Base-by-base conservation (phyloP, 2,888 invertebrate species). In the Empis livida region DNA sequence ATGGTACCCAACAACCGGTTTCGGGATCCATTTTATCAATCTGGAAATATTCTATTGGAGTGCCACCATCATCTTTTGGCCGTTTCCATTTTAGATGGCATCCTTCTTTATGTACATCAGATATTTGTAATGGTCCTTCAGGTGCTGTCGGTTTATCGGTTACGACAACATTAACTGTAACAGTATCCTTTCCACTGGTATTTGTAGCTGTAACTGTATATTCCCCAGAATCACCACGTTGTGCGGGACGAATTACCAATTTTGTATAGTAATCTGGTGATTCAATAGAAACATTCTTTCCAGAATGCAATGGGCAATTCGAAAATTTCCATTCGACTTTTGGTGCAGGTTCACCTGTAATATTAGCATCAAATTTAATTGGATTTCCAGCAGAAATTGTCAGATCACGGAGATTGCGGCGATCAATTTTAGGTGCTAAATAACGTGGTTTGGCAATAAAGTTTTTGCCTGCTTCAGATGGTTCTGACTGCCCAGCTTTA, bases 71-170 rank as follows among this genome's bases (percentile, higher is more conserved):
- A 71, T 95, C 94, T 61, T 83, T 82, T 2, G 95, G 95, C 44
- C 92, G 76, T 69, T 94, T 93, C 96, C 96, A 96, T 64, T 92
- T 89, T 50, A 96, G 78, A 53, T 90, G 89, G 57, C 92, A 93
- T 4, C 93, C 92, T 58, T 95, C 90, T 61, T 90, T 89, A 70
- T 88, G 90, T 8, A 96, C 82, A 65, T 94, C 93, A 13, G 85
- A 82, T 38, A 78, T 84, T 73, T 87, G 83, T 13, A 95, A 65
- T 10, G 94, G 94, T 57, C 94, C 95, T 68, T 92, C 88, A 3
- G 94, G 95, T 50, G 84, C 73, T 40, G 76, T 72, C 0, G 95
- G 93, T 61, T 91, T 93, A 63, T 93, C 93, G 10, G 87, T 89
- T 48, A 92, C 83, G 5, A 79, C 77, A 2, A 92, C 88, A 54